phyloP scores from a whole-genome alignment of 2,888 invertebrate species.

The Agriopis aurantiaria region DNA sequence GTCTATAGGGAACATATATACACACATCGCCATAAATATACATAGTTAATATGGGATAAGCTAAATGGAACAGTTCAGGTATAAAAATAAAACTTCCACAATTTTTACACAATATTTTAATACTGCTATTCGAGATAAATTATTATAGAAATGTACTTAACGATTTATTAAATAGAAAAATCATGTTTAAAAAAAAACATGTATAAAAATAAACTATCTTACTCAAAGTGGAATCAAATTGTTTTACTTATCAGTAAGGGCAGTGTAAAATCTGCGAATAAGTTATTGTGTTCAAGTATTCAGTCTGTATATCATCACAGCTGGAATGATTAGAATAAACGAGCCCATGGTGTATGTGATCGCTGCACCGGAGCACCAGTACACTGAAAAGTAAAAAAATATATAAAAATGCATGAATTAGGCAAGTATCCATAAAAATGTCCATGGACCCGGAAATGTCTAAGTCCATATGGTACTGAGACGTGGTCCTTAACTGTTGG shows the following conservation, averaged over 20 bases:
- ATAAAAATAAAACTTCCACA: constrained; percentile 12
- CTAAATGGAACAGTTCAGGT: background rate
- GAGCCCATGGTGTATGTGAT: constrained; percentile 94
- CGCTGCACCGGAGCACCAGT: constrained; percentile 96
- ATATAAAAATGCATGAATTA: background rate
- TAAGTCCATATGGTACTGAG: too few relatives aligned
- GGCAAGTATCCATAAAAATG: background rate
- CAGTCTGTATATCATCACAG: constrained; percentile 87
- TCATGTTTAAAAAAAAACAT: constrained; percentile 33
- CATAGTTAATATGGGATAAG: too few relatives aligned
- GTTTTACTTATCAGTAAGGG: constrained; percentile 45
- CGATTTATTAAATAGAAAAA: constrained; percentile 13
- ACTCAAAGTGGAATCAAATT: constrained; percentile 45
- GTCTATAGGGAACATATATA: too few relatives aligned
- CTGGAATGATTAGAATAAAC: constrained; percentile 91
- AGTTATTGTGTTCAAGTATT: constrained; percentile 58
- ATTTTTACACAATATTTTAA: constrained; percentile 54
- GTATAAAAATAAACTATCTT: constrained; percentile 49
- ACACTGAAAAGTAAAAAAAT: constrained; percentile 86
- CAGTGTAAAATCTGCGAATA: constrained; percentile 47
- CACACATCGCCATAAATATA: too few relatives aligned
- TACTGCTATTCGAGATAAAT: constrained; percentile 73
- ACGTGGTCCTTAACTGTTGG: too few relatives aligned
- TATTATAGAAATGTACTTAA: constrained; percentile 13
- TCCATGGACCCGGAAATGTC: too few relatives aligned